Evolutionary conservation across 2,113 vertebrate species (phyloP).

Genomic region (Ochotona curzoniae): DNA sequence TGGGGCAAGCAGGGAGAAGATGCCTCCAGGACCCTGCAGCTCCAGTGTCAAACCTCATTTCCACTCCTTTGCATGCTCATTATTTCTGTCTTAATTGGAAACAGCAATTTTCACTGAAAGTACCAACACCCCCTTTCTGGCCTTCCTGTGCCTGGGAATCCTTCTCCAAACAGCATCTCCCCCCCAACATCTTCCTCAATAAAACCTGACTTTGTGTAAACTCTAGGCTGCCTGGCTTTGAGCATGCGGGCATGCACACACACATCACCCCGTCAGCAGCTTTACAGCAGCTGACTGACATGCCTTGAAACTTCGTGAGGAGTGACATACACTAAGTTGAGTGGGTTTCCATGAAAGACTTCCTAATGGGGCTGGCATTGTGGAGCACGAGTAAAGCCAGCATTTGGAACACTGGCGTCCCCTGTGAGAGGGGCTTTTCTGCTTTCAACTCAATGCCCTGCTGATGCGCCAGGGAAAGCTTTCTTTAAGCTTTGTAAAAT

Average conservation of each 20-base stretch:
- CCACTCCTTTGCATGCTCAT: not conserved
- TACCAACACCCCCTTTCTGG: not conserved
- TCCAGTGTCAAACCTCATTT: not conserved
- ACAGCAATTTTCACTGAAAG: not conserved
- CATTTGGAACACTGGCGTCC: no score
- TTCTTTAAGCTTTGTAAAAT: no score
- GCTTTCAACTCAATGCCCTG: no score
- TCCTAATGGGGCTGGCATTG: not conserved
- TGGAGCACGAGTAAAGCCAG: no score
- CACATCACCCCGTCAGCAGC: no score
- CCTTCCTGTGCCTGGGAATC: not conserved
- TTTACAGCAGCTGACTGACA: not conserved
- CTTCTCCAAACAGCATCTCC: not conserved
- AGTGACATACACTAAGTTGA: not conserved
- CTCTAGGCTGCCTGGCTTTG: not conserved
- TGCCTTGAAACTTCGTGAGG: not conserved
- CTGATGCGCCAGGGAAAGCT: no score
- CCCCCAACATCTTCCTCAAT: not conserved
- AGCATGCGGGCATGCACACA: not conserved
- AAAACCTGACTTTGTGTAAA: slow-evolving; percentile 12
- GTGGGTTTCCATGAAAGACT: not conserved
- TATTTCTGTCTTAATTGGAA: not conserved
- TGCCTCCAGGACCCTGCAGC: no score
- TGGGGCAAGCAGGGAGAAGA: not conserved
- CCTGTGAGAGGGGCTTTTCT: no score